Percentiles rank a stretch among this genome's conserved stretches.
phyloP scores from a whole-genome alignment of 2,888 invertebrate genomes.

The Diaperis boleti region DNA sequence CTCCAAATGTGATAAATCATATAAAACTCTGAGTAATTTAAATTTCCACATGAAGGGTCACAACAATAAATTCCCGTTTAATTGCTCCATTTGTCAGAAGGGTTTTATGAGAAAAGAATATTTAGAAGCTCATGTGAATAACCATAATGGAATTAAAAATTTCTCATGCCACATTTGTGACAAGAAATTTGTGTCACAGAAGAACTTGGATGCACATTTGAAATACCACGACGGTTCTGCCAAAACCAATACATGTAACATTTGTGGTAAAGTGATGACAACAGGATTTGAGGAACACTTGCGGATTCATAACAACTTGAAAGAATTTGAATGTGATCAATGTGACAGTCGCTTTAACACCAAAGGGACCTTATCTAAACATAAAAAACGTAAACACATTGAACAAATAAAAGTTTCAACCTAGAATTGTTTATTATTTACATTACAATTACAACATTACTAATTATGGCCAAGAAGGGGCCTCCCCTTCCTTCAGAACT shows the following conservation, averaged over 20 bases:
- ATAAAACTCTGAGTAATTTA: constrained; percentile 64
- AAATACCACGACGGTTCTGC: constrained; percentile 61
- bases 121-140: constrained; percentile 62
- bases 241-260: constrained; percentile 59
- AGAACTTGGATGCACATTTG: constrained; percentile 62
- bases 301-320: constrained; percentile 61
- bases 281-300: constrained; percentile 63
- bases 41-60: constrained; percentile 65
- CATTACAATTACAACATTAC: constrained; percentile 17
- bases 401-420: constrained; percentile 12
- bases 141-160: constrained; percentile 62
- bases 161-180: constrained; percentile 59
- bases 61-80: constrained; percentile 57
- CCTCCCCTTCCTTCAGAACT: constrained; percentile 73
- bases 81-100: constrained; percentile 60
- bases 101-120: constrained; percentile 65
- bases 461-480: constrained; percentile 78
- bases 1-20: constrained; percentile 60
- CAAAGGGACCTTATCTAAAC: constrained; percentile 61
- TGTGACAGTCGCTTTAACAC: constrained; percentile 63
- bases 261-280: constrained; percentile 61
- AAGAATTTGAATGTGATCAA: constrained; percentile 60
- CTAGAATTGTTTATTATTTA: constrained; percentile 21
- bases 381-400: constrained; percentile 61
- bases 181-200: constrained; percentile 63